phyloP scores from a whole-genome alignment of 1,140 invertebrate species.

The Venustaconcha ellipsiformis region DNA sequence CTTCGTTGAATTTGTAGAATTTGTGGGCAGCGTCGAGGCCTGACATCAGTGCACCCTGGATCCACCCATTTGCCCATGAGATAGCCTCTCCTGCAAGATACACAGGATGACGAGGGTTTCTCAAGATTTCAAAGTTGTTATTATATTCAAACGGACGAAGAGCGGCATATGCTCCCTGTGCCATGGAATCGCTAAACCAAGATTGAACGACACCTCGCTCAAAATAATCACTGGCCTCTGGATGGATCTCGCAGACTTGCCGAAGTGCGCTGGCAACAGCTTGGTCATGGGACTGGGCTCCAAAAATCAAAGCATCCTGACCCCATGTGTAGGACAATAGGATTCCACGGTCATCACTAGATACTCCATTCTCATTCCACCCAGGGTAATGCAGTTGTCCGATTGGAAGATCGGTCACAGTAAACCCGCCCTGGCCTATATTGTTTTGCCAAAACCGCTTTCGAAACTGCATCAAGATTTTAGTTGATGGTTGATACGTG shows the following conservation, averaged over 20 bases:
- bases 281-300: slow-evolving; percentile 14
- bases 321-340: slow-evolving; percentile 29
- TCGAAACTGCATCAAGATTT: slow-evolving; percentile 32
- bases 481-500: slow-evolving; percentile 27
- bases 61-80: slow-evolving; percentile 18
- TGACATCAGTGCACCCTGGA: slow-evolving; percentile 16
- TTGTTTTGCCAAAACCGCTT: slow-evolving; percentile 39
- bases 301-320: slow-evolving; percentile 27
- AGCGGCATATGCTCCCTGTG: slow-evolving; percentile 24
- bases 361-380: not conserved
- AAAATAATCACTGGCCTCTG: slow-evolving; percentile 30
- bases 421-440: slow-evolving; percentile 29
- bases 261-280: slow-evolving; percentile 30
- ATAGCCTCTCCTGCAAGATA: slow-evolving; percentile 19
- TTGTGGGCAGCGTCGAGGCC: not conserved
- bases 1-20: no score
- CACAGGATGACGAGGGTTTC: not conserved
- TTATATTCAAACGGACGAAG: slow-evolving; percentile 23
- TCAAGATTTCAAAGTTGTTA: slow-evolving; percentile 3
- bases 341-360: slow-evolving; percentile 22
- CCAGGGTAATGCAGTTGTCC: slow-evolving; percentile 32
- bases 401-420: slow-evolving; percentile 26
- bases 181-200: slow-evolving; percentile 30
- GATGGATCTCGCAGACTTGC: slow-evolving; percentile 36
- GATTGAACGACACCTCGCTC: slow-evolving; percentile 34